A percentile compares a stretch with the other conserved stretches of the same genome.
These are phyloP conservation scores for Lampris incognitus DNA, from an alignment of 2,113 vertebrate species.

Conservation along the genomic window DNA sequence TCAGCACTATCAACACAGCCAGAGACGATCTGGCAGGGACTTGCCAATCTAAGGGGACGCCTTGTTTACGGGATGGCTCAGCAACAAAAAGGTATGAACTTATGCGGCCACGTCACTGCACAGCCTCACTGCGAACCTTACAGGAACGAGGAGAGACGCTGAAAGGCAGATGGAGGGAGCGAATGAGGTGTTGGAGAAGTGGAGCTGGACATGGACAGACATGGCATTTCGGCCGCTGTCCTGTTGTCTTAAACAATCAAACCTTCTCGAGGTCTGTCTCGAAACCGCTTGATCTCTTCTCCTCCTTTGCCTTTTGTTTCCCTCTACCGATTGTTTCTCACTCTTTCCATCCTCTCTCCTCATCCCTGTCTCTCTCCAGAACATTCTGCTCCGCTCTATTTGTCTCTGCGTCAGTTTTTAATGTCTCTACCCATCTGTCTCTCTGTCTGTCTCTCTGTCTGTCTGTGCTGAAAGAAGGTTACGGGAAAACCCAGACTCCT, in stretches of 20 bases:
- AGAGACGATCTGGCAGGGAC: slow-evolving; percentile 20
- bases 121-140: slow-evolving; percentile 26
- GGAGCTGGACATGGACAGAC: slow-evolving; percentile 26
- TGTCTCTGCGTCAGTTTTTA: background rate
- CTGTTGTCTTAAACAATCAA: slow-evolving; percentile 39
- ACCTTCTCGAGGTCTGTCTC: slow-evolving; percentile 17
- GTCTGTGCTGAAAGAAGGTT: slow-evolving; percentile 50
- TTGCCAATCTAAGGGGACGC: slow-evolving; percentile 8
- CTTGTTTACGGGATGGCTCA: background rate
- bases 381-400: background rate
- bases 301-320: background rate
- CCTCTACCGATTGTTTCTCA: slow-evolving; percentile 2
- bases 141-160: slow-evolving; percentile 33
- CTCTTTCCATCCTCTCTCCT: background rate
- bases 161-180: slow-evolving; percentile 1
- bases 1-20: background rate
- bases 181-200: background rate
- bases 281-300: background rate
- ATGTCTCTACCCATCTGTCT: background rate
- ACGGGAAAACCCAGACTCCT: slow-evolving; percentile 49
- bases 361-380: background rate
- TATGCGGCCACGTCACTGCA: slow-evolving; percentile 34
- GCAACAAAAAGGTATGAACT: slow-evolving; percentile 11
- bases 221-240: slow-evolving; percentile 43
- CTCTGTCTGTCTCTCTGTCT: background rate